Percentiles rank a stretch among this genome's conserved stretches.
These are phyloP conservation scores for Pomacea maculata DNA, from an alignment of 1,140 invertebrate genomes.

Conservation along the genomic window DNA sequence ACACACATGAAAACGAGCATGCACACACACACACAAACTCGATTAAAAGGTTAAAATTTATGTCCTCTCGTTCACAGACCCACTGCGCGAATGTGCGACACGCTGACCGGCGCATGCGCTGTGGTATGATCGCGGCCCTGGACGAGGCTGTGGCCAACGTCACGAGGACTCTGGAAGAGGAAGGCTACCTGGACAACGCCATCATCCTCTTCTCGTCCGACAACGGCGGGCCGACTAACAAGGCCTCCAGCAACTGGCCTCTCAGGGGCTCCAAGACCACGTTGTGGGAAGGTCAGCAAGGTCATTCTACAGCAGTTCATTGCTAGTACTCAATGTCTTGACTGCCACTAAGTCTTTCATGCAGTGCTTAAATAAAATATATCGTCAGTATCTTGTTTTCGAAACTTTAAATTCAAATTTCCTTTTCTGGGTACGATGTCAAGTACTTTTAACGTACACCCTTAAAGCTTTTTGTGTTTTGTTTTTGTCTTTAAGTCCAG, in stretches of 20 bases:
- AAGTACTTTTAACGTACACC: not conserved
- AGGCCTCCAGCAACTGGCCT: slow-evolving; percentile 16
- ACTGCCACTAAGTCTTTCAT: not conserved
- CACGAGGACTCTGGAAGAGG: slow-evolving; percentile 73
- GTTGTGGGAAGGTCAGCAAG: slow-evolving; percentile 1
- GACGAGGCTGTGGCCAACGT: slow-evolving; percentile 86
- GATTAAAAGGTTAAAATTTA: not conserved
- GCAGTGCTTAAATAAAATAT: not conserved
- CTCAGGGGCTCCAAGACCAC: slow-evolving; percentile 4
- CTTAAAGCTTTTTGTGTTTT: not conserved
- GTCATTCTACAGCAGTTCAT: too few species aligned
- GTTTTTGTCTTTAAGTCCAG: not conserved
- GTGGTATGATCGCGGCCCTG: slow-evolving; percentile 81
- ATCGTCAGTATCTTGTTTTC: not conserved
- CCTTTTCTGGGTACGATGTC: not conserved
- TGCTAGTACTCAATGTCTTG: not conserved
- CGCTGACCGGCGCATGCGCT: slow-evolving; percentile 3
- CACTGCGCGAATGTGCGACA: not conserved
- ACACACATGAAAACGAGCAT: not conserved
- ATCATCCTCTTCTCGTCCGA: slow-evolving; percentile 55
- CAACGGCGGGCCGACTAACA: slow-evolving; percentile 12
- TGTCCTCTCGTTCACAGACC: not conserved
- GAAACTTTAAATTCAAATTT: not conserved
- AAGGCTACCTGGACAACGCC: slow-evolving; percentile 58
- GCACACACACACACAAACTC: not conserved